Percentiles rank a stretch among this genome's conserved stretches.
Evolutionary conservation across 2,888 invertebrate genomes (phyloP).

Genomic region (Andricus curvator): DNA sequence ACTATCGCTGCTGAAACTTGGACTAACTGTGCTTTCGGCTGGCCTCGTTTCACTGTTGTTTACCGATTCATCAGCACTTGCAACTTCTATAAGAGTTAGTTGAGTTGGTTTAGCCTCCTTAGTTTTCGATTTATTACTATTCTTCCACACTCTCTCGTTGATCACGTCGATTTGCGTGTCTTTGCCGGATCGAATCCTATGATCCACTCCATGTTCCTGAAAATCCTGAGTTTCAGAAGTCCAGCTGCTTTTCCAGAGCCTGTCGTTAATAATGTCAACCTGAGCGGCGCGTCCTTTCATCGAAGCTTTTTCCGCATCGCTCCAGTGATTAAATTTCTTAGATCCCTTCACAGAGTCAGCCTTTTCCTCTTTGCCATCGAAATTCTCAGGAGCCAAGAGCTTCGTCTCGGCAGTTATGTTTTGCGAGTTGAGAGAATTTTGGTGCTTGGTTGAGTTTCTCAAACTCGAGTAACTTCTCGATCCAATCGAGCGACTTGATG

Average conservation of each 20-base stretch:
- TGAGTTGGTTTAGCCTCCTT: conserved; percentile 51
- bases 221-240: conserved; percentile 53
- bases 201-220: conserved; percentile 41
- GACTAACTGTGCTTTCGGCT: conserved; percentile 68
- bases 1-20: conserved; percentile 75
- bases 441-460: conserved; percentile 30
- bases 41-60: conserved; percentile 60
- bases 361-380: conserved; percentile 17
- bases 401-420: conserved; percentile 40
- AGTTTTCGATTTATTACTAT: conserved; percentile 53
- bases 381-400: conserved; percentile 10
- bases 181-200: conserved; percentile 52
- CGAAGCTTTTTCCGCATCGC: conserved; percentile 45
- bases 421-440: conserved; percentile 49
- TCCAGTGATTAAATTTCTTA: conserved; percentile 46
- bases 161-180: conserved; percentile 72
- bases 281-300: conserved; percentile 48
- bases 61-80: conserved; percentile 64
- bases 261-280: conserved; percentile 74
- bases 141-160: conserved; percentile 73
- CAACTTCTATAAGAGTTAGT: conserved; percentile 72
- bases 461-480: conserved; percentile 43
- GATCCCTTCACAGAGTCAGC: conserved; percentile 41
- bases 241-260: conserved; percentile 74
- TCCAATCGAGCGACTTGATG: conserved; percentile 40